Evolutionary conservation across 2,888 invertebrate species (phyloP), one percentile per base, ranked within the genome.

Genomic region (Rhimphoctona megacephalus): DNA sequence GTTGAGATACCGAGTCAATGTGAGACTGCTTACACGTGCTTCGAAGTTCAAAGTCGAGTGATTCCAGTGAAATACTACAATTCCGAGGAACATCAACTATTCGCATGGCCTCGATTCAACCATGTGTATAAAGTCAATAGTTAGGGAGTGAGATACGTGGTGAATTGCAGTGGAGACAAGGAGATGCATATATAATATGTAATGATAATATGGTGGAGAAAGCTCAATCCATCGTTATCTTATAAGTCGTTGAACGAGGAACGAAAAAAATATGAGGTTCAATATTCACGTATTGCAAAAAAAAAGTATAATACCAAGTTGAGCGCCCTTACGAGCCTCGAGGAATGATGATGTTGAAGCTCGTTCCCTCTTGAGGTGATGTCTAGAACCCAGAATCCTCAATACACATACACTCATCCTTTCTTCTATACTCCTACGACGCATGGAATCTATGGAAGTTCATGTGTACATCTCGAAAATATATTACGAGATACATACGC

Each of bases 291-390:
- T 49, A n/a, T 39, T 39, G 22, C n/a, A 25, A 43, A 14, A 46
- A 69, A 33, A 54, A 19, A 19, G n/a, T 43, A 76, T 8, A 76
- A 57, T 30, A 30, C 54, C 82, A 76, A 73, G 85, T 78, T 69
- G 82, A 82, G 76, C 67, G 54, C 82, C 61, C 67, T 78, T 72
- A 78, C 54, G 49, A 70, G 19, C 52, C 74, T 54, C 85, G 46
- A 79, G 64, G 70, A 80, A 82, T 85, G 83, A 85, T 80, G 85
- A 85, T 61, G 70, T 83, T 79, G 69, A 76, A 70, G 54, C 66
- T 52, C 67, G 80, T 52, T 39, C 36, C 61, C 67, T 81, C 46
- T 49, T 46, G 43, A 43, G 30, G 61, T 43, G 7, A 67, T 70
- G 14, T 46, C 46, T 22, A 25, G 49, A 61, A 19, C 19, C 22